Conservation (phyloP, 2,797 vertebrate genomes). For the Centroberyx gerrardi region DNA sequence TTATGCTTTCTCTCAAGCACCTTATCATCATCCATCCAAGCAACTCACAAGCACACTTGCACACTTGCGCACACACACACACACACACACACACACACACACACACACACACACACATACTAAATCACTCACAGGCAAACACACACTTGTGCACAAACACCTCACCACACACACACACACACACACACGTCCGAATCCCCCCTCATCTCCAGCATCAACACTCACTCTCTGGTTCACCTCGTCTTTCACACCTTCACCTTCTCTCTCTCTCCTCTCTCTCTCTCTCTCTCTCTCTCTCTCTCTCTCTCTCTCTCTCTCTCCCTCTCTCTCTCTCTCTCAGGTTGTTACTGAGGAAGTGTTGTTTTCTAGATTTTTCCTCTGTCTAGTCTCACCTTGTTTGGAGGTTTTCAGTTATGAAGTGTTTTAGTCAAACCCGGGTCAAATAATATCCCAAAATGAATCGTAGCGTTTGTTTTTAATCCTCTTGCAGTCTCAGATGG, state of each 20-base stretch:
- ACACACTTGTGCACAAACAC: not conserved
- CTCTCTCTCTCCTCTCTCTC: not conserved
- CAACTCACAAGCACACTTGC: not conserved
- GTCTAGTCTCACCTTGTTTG: too few relatives aligned
- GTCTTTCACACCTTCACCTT: conserved; percentile 5
- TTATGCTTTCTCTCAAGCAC: conserved; percentile 33
- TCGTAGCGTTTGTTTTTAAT: not conserved
- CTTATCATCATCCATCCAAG: conserved; percentile 47
- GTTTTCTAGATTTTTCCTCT: too few relatives aligned
- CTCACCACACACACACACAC: not conserved
- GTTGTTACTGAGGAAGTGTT: too few relatives aligned
- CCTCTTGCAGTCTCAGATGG: not conserved
- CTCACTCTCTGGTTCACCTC: not conserved
- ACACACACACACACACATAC: too few relatives aligned
- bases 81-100: not conserved
- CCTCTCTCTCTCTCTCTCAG: too few relatives aligned
- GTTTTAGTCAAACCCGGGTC: not conserved
- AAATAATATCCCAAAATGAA: not conserved
- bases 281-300: too few relatives aligned
- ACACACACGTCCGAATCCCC: conserved; percentile 11
- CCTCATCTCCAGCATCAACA: not conserved
- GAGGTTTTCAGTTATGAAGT: too few relatives aligned
- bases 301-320: too few relatives aligned
- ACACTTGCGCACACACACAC: not conserved
- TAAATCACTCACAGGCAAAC: conserved; percentile 1